Conservation (phyloP, 2,797 vertebrate genomes). For the Sebastes kiyomatsui region DNA sequence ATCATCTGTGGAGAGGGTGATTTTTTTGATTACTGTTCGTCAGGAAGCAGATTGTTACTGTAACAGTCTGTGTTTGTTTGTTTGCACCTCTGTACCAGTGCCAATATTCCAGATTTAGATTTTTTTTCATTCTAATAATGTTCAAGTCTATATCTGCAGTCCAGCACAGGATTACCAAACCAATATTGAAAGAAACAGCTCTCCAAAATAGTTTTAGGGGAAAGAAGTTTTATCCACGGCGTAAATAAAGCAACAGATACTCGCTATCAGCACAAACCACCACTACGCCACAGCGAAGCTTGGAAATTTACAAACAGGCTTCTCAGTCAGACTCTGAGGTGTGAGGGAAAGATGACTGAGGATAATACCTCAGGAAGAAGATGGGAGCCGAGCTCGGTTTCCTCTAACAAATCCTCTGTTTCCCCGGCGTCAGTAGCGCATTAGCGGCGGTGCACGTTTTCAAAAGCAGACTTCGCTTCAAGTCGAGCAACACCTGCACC, state of each 20-base stretch:
- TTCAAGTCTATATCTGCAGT: neutral
- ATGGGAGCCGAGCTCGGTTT: conserved; percentile 31
- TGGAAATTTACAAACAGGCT: conserved; percentile 33
- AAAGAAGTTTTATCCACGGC: conserved; percentile 1
- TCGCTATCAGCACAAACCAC: conserved; percentile 25
- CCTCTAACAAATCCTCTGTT: conserved; percentile 46
- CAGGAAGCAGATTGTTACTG: conserved; percentile 5
- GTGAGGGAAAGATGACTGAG: conserved; percentile 34
- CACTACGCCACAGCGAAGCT: conserved; percentile 10
- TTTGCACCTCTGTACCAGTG: neutral
- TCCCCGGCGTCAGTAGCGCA: conserved; percentile 20
- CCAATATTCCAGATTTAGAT: conserved; percentile 19
- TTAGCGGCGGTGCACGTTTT: conserved; percentile 26
- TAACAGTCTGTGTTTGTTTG: neutral
- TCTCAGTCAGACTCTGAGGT: conserved; percentile 30
- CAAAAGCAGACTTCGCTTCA: conserved; percentile 12
- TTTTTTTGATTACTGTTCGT: conserved; percentile 21
- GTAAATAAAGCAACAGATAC: conserved; percentile 22
- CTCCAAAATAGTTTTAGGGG: neutral
- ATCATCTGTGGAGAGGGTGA: conserved; percentile 12
- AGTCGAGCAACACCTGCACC: conserved; percentile 49
- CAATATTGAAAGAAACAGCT: conserved; percentile 22
- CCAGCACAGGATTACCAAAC: conserved; percentile 8
- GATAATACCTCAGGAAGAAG: conserved; percentile 52
- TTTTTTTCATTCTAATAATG: conserved; percentile 6